A percentile compares a stretch with the other conserved stretches of the same genome.
Evolutionary conservation across 2,113 vertebrate species (phyloP).

Genomic region (Dicerorhinus sumatrensis): DNA sequence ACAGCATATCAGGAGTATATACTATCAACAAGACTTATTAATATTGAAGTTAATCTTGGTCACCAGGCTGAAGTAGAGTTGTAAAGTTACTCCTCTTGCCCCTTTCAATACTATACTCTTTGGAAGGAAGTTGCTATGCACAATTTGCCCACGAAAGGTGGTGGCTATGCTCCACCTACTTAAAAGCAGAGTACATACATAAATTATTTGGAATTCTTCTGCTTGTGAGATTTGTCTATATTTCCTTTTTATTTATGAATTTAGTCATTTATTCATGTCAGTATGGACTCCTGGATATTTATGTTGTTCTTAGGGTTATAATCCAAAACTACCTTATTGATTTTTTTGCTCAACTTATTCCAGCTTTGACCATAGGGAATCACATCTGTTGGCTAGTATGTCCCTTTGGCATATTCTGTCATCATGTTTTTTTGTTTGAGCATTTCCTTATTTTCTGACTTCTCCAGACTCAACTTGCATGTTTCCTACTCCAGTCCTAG

Average conservation of each 20-base stretch:
- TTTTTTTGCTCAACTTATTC: background rate
- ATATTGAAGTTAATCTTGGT: background rate
- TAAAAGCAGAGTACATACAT: background rate
- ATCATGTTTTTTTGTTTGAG: background rate
- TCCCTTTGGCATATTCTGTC: background rate
- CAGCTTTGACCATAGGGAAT: background rate
- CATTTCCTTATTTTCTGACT: background rate
- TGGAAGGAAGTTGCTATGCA: background rate
- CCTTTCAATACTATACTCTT: background rate
- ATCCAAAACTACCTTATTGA: background rate
- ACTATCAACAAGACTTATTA: too few relatives aligned
- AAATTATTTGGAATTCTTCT: background rate
- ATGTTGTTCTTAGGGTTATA: background rate
- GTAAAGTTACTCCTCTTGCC: background rate
- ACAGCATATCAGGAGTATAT: background rate
- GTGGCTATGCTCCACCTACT: too few relatives aligned
- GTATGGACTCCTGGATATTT: background rate
- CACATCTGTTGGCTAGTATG: background rate
- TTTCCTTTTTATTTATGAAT: background rate
- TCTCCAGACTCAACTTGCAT: background rate
- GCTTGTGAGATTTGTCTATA: background rate
- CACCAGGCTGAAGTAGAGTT: background rate
- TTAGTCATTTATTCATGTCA: background rate
- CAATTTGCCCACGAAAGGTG: fast-evolving
- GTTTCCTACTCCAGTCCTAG: background rate